These are phyloP conservation scores for Epistrophe eligans DNA, from an alignment of 2,888 invertebrate genomes.

Conservation along the genomic window DNA sequence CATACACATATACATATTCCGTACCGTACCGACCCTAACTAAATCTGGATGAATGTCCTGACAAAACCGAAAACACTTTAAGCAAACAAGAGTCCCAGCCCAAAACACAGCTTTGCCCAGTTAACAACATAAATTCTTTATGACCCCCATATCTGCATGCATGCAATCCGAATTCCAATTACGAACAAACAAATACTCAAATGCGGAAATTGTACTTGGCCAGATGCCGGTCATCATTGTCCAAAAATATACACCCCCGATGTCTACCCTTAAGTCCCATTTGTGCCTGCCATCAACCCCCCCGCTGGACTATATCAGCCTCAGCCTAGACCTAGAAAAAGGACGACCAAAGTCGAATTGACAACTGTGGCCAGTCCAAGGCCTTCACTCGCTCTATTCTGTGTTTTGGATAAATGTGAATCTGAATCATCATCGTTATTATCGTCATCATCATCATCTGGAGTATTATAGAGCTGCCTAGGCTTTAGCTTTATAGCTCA, in stretches of 20 bases:
- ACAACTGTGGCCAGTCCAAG: conserved; percentile 61
- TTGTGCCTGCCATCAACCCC: background rate
- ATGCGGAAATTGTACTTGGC: conserved; percentile 70
- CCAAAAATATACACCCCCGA: conserved; percentile 17
- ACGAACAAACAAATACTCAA: conserved; percentile 73
- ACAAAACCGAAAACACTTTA: conserved; percentile 43
- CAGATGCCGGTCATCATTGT: conserved; percentile 67
- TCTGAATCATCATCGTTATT: conserved; percentile 27
- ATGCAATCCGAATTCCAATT: conserved; percentile 71
- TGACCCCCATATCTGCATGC: conserved; percentile 63
- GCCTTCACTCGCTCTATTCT: background rate
- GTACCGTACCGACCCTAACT: background rate
- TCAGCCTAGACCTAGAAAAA: conserved; percentile 47
- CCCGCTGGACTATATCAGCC: background rate
- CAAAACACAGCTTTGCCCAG: conserved; percentile 39
- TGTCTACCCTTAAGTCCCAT: background rate
- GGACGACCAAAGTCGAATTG: conserved; percentile 50
- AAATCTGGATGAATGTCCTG: conserved; percentile 30
- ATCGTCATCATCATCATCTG: conserved; percentile 17
- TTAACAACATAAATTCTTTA: conserved; percentile 72
- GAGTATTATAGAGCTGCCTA: conserved; percentile 24
- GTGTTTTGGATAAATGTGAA: conserved; percentile 18
- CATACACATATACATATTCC: background rate
- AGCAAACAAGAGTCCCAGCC: conserved; percentile 49
- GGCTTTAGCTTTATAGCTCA: background rate